Base-by-base conservation (phyloP, 2,888 invertebrate species). In the Copidosoma aretas region DNA sequence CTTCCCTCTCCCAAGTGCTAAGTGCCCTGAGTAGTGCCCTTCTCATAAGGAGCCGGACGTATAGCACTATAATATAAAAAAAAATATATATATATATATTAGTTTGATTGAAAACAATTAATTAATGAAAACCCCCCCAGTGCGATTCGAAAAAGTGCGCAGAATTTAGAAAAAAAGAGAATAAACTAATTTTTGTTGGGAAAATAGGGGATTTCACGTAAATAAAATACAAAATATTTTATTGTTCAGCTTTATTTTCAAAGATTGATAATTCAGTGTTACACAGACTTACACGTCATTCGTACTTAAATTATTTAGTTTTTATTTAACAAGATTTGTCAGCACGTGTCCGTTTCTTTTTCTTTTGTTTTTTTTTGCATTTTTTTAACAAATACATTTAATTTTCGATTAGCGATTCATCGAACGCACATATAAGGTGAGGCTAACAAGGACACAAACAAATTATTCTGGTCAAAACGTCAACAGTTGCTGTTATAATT, bases 381-480 rank as follows among this genome's bases (percentile, higher is more conserved):
- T 21, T 59, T 59, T 67, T 61, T 64, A 67, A 64, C 25, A 2
- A 65, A 68, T 71, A 71, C 61, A 56, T 62, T 61, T 8, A 59
- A 65, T 65, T 22, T 64, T 67, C 32, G 57, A 63, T 70, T 61
- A 39, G n/a, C 19, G 41, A 8, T n/a, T 10, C n/a, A 46, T 64
- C 61, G 60, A 70, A 60, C 57, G 52, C 32, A 49, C 56, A 57
- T 60, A 52, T n/a, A 60, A 58, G 60, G 58, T 32, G 12, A 24
- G 19, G 15, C 64, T 59, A 67, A 67, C 60, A 60, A 60, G 59
- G 63, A 59, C 62, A 62, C 46, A 72, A 75, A 75, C 75, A 75
- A 71, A 65, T 68, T 76, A 78, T 69, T 75, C 76, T 74, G 71
- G 75, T 65, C 63, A 53, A 67, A 54, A 65, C 66, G 32, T 60